Conservation (phyloP, 2,113 vertebrate species). For the Erythrolamprus reginae region DNA sequence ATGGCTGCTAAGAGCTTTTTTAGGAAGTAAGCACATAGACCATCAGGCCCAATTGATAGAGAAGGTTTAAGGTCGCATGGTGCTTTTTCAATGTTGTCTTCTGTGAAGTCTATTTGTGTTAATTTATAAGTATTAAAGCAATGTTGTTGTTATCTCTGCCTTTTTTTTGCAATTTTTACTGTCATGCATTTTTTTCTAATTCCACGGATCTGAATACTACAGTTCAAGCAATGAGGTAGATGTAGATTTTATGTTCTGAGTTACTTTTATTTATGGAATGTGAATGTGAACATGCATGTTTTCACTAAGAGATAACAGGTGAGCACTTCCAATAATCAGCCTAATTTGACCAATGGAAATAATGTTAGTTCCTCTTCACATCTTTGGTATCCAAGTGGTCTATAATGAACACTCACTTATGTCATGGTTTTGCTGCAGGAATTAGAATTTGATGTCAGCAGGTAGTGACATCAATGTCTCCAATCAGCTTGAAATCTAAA, state of each 20-base stretch:
- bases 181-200: not conserved
- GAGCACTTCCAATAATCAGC: not conserved
- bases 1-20: too few relatives aligned
- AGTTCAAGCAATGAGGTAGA: conserved; percentile 12
- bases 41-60: too few relatives aligned
- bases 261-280: conserved; percentile 32
- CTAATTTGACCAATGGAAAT: not conserved
- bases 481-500: not conserved
- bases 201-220: not conserved
- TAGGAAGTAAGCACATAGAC: too few relatives aligned
- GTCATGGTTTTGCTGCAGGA: not conserved
- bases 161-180: not conserved
- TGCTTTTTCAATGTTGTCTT: too few relatives aligned
- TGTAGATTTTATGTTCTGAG: not conserved
- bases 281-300: conserved; percentile 5
- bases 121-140: not conserved
- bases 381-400: not conserved
- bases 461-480: not conserved
- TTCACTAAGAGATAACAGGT: not conserved
- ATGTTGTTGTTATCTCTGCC: conserved; percentile 5
- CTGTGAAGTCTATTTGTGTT: too few relatives aligned
- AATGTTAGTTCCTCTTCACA: not conserved
- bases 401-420: not conserved
- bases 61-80: too few relatives aligned
- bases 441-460: not conserved